Conservation (phyloP, 2,113 vertebrate species). For the Todiramphus saurophagus region DNA sequence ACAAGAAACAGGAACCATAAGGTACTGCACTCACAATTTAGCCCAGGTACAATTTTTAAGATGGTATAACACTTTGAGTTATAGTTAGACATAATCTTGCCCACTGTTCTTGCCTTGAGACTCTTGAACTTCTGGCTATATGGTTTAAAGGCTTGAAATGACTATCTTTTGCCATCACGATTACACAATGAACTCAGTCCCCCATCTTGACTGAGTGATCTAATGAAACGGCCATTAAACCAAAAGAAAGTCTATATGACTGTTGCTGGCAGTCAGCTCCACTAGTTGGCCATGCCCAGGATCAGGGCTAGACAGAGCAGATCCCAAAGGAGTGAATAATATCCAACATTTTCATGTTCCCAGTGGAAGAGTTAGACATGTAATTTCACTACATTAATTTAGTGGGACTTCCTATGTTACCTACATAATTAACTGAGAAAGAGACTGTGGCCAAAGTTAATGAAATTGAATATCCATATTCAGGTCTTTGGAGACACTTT, state of each 20-base stretch:
- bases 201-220: background rate
- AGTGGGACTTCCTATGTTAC: background rate
- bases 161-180: background rate
- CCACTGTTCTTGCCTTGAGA: background rate
- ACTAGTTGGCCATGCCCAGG: background rate
- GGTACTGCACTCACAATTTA: background rate
- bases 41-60: background rate
- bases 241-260: background rate
- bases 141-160: background rate
- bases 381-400: background rate
- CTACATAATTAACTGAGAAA: background rate
- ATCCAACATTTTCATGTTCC: background rate
- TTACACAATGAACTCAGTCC: background rate
- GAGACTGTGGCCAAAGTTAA: background rate
- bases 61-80: background rate
- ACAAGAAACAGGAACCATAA: background rate
- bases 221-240: background rate
- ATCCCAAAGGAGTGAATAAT: background rate
- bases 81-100: background rate
- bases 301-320: background rate
- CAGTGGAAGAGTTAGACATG: background rate
- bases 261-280: background rate
- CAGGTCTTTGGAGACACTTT: background rate
- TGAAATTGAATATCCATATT: background rate
- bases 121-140: background rate